Evolutionary conservation across 2,888 invertebrate genomes (phyloP).

Genomic region (Agonopterix heracliana): DNA sequence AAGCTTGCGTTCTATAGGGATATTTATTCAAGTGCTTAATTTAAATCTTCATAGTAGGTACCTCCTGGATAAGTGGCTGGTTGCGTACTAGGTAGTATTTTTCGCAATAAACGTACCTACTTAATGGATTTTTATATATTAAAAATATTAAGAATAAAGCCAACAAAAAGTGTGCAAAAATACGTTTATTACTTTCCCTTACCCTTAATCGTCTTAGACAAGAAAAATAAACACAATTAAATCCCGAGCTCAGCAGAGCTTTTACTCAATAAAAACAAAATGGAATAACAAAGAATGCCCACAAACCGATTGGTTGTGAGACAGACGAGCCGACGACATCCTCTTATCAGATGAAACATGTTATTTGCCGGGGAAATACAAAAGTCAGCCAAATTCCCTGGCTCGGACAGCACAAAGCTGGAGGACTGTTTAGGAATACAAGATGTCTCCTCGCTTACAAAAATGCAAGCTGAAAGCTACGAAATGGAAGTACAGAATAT

Average conservation of each 20-base stretch:
- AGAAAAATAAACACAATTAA: constrained; percentile 19
- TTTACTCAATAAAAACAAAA: constrained; percentile 48
- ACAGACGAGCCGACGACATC: constrained; percentile 64
- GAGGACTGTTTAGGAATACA: constrained; percentile 42
- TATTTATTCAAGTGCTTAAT: too few relatives aligned
- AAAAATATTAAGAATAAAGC: background rate
- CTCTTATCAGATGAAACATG: constrained; percentile 67
- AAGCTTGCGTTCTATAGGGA: too few relatives aligned
- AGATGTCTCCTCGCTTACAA: constrained; percentile 35
- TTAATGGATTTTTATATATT: background rate
- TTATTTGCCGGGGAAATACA: constrained; percentile 61
- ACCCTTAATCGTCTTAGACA: constrained; percentile 16
- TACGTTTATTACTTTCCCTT: background rate
- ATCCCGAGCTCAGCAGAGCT: constrained; percentile 17
- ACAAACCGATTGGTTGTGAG: constrained; percentile 56
- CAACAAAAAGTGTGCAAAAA: background rate
- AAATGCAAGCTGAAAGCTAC: constrained; percentile 33
- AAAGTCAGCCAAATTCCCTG: constrained; percentile 55
- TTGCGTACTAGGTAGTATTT: background rate
- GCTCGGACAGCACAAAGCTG: constrained; percentile 44
- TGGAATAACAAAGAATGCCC: constrained; percentile 48
- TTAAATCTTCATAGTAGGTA: background rate
- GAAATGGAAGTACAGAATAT: constrained; percentile 25
- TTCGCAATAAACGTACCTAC: background rate
- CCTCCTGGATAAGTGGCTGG: background rate